Evolutionary conservation across 2,888 invertebrate genomes (phyloP).

Genomic region (Automeris io): DNA sequence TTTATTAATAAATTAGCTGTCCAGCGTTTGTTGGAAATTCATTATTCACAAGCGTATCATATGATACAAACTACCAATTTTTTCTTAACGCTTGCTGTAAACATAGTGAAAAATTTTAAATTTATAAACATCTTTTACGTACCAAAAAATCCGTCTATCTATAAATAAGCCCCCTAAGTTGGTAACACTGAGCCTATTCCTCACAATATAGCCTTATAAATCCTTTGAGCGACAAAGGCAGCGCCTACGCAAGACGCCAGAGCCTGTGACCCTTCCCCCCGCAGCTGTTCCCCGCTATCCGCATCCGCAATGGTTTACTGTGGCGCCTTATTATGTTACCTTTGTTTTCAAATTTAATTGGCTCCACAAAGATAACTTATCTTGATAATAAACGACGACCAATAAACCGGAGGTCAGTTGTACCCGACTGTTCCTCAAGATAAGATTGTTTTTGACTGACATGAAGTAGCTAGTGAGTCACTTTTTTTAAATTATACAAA

Average conservation of each 20-base stretch:
- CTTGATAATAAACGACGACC: constrained; percentile 76
- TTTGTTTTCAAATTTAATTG: constrained; percentile 78
- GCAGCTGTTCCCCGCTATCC: constrained; percentile 20
- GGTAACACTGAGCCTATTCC: constrained; percentile 39
- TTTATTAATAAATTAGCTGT: too few species aligned
- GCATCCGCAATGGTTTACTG: constrained; percentile 37
- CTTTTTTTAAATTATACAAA: too few species aligned
- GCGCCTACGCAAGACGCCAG: constrained; percentile 60
- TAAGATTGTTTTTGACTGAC: constrained; percentile 61
- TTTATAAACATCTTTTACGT: too few species aligned
- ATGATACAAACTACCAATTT: too few species aligned
- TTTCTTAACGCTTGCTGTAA: too few species aligned
- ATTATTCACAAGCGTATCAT: too few species aligned
- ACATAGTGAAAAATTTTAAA: too few species aligned
- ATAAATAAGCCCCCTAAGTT: constrained; percentile 6
- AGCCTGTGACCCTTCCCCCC: constrained; percentile 40
- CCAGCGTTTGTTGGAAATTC: too few species aligned
- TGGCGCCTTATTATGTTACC: constrained; percentile 76
- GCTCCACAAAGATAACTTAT: constrained; percentile 74
- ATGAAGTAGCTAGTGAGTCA: constrained; percentile 26
- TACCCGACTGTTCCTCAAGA: constrained; percentile 60
- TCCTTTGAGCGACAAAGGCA: constrained; percentile 59
- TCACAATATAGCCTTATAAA: constrained; percentile 40
- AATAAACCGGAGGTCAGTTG: constrained; percentile 69
- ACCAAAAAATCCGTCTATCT: neutral